Evolutionary conservation across 2,113 vertebrate genomes (phyloP).

Genomic region (Mormyrus lacerda): DNA sequence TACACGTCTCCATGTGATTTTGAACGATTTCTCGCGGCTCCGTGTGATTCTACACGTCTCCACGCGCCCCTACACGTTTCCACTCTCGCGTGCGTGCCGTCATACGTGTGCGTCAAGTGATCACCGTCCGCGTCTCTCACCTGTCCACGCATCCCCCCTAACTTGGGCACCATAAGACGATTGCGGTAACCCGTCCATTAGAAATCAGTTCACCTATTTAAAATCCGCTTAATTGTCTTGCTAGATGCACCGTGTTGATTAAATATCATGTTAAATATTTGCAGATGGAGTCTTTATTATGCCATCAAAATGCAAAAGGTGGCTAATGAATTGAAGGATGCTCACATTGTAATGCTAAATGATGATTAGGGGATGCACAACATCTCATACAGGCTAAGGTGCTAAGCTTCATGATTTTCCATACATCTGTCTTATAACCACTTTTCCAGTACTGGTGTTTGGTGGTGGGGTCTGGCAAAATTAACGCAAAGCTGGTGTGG

Average conservation of each 20-base stretch:
- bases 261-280: not conserved
- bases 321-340: not conserved
- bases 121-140: not conserved
- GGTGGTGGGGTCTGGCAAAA: not conserved
- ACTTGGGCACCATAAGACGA: not conserved
- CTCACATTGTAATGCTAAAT: not conserved
- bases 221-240: not conserved
- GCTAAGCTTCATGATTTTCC: not conserved
- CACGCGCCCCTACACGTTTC: not conserved
- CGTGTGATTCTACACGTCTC: not conserved
- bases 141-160: not conserved
- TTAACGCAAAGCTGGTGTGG: not conserved
- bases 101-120: not conserved
- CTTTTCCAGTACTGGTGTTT: not conserved
- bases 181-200: not conserved
- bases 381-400: not conserved
- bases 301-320: not conserved
- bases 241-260: not conserved
- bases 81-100: not conserved
- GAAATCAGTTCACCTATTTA: not conserved
- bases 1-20: not conserved
- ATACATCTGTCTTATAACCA: not conserved
- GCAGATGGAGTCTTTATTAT: not conserved
- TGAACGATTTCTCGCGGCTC: not conserved
- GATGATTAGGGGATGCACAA: not conserved